phyloP scores from a whole-genome alignment of 2,113 vertebrate species.

The Manacus vitellinus region DNA sequence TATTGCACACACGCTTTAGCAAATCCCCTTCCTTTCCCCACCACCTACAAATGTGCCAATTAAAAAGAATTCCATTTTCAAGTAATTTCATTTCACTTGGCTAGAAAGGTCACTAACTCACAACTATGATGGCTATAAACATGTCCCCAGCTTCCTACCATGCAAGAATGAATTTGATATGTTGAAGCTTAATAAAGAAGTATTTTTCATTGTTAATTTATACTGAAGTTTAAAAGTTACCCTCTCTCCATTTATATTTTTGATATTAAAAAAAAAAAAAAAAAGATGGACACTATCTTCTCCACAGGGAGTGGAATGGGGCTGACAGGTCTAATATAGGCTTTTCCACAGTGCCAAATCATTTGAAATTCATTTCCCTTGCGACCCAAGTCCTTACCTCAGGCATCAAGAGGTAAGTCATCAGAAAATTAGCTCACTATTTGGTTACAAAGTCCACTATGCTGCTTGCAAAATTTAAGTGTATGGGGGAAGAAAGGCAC shows the following conservation, averaged over 20 bases:
- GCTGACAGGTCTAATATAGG: neutral
- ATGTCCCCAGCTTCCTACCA: conserved; percentile 65
- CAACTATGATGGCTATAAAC: conserved; percentile 76
- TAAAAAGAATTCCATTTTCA: conserved; percentile 79
- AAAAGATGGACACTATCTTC: neutral
- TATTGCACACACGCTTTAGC: neutral
- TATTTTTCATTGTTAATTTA: conserved; percentile 57
- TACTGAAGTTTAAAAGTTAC: conserved; percentile 19
- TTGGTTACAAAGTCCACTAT: neutral
- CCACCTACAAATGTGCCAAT: conserved; percentile 71
- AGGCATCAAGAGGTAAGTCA: conserved; percentile 16
- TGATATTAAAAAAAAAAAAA: neutral
- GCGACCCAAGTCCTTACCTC: neutral
- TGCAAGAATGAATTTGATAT: conserved; percentile 58
- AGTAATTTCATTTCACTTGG: conserved; percentile 79
- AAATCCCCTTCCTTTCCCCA: conserved; percentile 35
- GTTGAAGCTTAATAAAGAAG: conserved; percentile 53
- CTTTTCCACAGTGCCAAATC: conserved; percentile 19
- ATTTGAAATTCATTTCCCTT: conserved; percentile 50
- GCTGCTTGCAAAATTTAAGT: neutral
- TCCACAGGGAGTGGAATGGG: neutral
- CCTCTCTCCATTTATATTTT: neutral
- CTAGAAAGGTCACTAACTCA: conserved; percentile 82
- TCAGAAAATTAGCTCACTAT: neutral
- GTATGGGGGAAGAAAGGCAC: rapidly evolving